Evolutionary conservation across 2,888 invertebrate genomes (phyloP).

Genomic region (Tenthredo livida): DNA sequence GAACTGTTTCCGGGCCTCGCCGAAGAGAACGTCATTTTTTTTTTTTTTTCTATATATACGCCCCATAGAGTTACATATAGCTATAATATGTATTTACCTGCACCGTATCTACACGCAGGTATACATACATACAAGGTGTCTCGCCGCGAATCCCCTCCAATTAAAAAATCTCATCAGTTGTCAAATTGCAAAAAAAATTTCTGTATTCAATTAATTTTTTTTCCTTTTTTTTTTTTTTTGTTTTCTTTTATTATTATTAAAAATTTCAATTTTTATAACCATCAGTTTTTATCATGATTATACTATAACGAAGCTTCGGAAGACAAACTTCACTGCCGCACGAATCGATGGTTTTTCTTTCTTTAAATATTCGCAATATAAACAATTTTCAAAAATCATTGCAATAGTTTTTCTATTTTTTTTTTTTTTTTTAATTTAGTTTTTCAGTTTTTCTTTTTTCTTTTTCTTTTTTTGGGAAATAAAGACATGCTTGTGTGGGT

Average conservation of each 20-base stretch:
- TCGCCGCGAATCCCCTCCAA: background rate
- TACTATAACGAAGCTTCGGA: background rate
- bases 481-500: background rate
- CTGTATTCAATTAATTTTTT: background rate
- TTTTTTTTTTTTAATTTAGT: background rate
- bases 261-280: no score
- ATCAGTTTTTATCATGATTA: background rate
- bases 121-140: slow-evolving; percentile 1
- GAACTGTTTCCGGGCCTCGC: slow-evolving; percentile 70
- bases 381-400: background rate
- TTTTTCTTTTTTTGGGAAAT: background rate
- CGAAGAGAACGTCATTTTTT: slow-evolving; percentile 51
- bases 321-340: no score
- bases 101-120: background rate
- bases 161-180: background rate
- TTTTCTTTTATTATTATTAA: background rate
- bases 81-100: background rate
- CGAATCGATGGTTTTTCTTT: background rate
- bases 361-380: background rate
- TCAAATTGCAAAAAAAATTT: background rate
- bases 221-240: no score
- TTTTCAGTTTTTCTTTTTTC: background rate
- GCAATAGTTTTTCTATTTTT: background rate
- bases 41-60: background rate
- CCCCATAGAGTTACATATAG: slow-evolving; percentile 8